Conservation (phyloP, 2,797 vertebrate genomes). For the Phalanger gymnotis region DNA sequence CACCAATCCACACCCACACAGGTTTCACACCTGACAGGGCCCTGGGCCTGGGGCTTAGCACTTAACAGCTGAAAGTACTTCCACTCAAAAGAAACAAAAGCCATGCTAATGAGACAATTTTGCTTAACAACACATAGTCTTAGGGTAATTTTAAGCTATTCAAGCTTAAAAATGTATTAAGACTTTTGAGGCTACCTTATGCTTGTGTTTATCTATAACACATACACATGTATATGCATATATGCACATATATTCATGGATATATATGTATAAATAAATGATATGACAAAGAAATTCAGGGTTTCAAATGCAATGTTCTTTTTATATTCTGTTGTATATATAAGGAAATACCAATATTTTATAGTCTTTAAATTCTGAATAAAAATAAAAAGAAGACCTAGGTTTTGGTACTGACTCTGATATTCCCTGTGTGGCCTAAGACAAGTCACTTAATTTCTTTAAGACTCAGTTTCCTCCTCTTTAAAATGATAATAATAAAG, state of each 20-base stretch:
- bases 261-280: not conserved
- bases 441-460: not conserved
- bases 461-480: not conserved
- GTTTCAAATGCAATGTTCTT: not conserved
- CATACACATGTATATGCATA: not conserved
- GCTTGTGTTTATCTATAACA: not conserved
- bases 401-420: not conserved
- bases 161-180: not conserved
- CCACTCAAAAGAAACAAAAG: no score
- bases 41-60: no score
- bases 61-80: no score
- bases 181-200: not conserved
- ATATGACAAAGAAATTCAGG: not conserved
- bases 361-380: not conserved
- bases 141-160: not conserved
- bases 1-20: no score
- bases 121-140: no score
- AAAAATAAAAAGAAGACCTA: not conserved
- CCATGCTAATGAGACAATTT: no score
- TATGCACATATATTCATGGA: not conserved
- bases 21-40: no score
- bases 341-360: not conserved
- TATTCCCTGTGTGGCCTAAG: not conserved
- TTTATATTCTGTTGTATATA: not conserved
- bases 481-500: not conserved